Conservation (phyloP, 1,140 invertebrate species). For the Chionoecetes opilio region DNA sequence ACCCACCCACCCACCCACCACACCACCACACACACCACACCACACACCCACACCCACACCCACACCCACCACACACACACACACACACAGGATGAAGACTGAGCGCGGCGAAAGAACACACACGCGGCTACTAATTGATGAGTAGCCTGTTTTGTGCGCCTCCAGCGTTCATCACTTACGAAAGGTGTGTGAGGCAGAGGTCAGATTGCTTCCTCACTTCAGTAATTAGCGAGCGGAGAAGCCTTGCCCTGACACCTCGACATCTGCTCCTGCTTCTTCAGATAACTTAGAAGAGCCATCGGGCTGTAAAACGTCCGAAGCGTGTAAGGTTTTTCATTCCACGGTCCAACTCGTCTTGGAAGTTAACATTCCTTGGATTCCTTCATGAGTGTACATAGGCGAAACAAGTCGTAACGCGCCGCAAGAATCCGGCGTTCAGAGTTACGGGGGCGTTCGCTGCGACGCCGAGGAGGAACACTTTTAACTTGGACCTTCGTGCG, state of each 20-base stretch:
- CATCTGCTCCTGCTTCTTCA: not conserved
- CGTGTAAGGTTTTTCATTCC: constrained; percentile 36
- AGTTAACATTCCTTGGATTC: not conserved
- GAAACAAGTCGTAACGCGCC: not conserved
- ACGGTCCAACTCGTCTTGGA: not conserved
- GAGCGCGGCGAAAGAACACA: not conserved
- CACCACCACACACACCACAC: no score
- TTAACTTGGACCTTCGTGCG: not conserved
- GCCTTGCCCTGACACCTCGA: not conserved
- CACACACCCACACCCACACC: no score
- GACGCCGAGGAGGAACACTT: not conserved
- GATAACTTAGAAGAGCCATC: constrained; percentile 6
- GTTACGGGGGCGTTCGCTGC: not conserved
- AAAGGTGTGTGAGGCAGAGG: not conserved
- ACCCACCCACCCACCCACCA: no score
- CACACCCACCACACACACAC: no score
- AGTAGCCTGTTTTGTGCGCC: not conserved
- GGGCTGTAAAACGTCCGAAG: not conserved
- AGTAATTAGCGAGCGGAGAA: not conserved
- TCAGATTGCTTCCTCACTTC: not conserved
- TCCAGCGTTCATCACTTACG: not conserved
- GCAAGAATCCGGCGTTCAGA: not conserved
- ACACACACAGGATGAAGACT: no score
- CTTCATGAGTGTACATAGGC: not conserved
- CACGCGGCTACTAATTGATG: not conserved